phyloP scores from a whole-genome alignment of 2,888 invertebrate species.

The Pristionchus arcanus region DNA sequence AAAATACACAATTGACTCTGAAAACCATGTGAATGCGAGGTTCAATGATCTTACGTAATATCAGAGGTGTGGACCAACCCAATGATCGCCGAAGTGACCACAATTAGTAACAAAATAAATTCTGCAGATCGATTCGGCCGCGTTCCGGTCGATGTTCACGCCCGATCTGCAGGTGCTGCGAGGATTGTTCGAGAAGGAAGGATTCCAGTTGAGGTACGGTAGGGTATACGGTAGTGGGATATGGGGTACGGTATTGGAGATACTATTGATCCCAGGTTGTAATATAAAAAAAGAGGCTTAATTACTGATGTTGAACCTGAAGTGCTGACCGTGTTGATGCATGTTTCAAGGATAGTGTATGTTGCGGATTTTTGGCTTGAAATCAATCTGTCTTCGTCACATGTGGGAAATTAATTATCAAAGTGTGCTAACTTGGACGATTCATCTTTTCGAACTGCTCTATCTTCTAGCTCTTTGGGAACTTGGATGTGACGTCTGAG shows the following conservation, averaged over 20 bases:
- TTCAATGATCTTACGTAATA: background rate
- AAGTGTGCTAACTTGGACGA: too few species aligned
- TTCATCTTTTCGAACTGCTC: too few species aligned
- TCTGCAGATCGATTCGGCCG: slow-evolving; percentile 44
- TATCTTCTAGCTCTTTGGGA: too few species aligned
- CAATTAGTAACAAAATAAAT: background rate
- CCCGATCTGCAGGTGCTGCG: slow-evolving; percentile 87
- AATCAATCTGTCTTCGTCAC: too few species aligned
- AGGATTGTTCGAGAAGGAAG: slow-evolving; percentile 85
- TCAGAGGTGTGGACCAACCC: too few species aligned
- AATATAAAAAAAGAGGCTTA: background rate
- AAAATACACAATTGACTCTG: background rate
- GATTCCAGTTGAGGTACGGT: slow-evolving; percentile 86
- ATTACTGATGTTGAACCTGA: background rate
- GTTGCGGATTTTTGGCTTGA: too few species aligned
- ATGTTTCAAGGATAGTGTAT: too few species aligned
- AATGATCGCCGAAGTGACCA: too few species aligned
- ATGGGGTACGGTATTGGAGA: background rate
- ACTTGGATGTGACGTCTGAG: too few species aligned
- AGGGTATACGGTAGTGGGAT: too few species aligned
- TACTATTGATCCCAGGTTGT: background rate
- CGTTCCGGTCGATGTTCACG: slow-evolving; percentile 85
- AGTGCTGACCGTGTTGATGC: too few species aligned
- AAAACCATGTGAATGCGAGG: background rate
- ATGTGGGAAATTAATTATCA: too few species aligned